Evolutionary conservation across 2,113 vertebrate genomes (phyloP), one percentile per base, ranked within the genome.

Genomic region (Montifringilla adamsi): DNA sequence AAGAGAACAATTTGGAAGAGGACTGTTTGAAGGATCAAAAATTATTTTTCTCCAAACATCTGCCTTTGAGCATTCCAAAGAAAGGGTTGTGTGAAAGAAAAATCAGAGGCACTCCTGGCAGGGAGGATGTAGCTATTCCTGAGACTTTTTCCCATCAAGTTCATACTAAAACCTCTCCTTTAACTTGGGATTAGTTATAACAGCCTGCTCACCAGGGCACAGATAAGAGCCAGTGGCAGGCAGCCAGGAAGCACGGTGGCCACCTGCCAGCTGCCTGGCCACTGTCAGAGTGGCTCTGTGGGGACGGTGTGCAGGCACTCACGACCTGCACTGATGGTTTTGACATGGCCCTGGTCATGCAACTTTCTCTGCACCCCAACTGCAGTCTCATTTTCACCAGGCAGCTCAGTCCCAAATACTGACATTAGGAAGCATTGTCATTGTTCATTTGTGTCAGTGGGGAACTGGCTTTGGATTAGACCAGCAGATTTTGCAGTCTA

Each of bases 291-390:
- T 41, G 35, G 7, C 55, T 74, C 88, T 22, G 24, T 5, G 15
- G 60, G 53, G 74, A 64, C 0, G 0, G 22, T 1, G 1, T 17
- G 30, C 18, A 21, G 50, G 35, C 56, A 44, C 3, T 3, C 5
- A 0, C 9, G 22, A 50, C 46, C 77, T 81, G 69, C 49, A 75
- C 52, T 15, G 4, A 4, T 19, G 47, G 4, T 24, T 96, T 37
- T 64, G 56, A 67, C 35, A 43, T 2, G 21, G 63, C 15, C 35
- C 49, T 47, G 39, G 10, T 78, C 52, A 21, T 39, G 60, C 28
- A 90, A 7, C 33, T 85, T 92, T 78, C 83, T 56, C 19, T 37
- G 26, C 13, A 39, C 27, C 52, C 11, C 44, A 24, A 19, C 10
- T 35, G n/a, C 52, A 79, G 39, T 6, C 24, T 76, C 30, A 9